Percentiles rank a stretch among this genome's conserved stretches.
Evolutionary conservation across 2,113 vertebrate genomes (phyloP).

Genomic region (Camarhynchus parvulus): DNA sequence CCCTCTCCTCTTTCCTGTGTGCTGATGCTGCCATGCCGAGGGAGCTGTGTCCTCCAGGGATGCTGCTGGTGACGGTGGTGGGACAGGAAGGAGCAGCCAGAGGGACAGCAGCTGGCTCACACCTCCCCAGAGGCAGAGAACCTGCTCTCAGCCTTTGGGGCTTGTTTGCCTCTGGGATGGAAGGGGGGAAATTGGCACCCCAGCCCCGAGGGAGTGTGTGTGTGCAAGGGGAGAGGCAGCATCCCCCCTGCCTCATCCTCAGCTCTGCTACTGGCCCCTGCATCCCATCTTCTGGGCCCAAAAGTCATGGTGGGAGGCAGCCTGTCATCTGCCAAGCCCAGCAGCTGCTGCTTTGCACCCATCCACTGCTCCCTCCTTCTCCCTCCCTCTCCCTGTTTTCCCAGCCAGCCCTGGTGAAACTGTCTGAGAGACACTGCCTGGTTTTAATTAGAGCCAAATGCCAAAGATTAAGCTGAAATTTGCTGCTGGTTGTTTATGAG

Average conservation of each 20-base stretch:
- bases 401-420: conserved; percentile 74
- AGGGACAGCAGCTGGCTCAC: neutral
- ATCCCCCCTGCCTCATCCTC: neutral
- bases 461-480: conserved; percentile 72
- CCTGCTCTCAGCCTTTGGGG: neutral
- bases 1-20: neutral
- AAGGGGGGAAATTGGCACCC: too few relatives aligned
- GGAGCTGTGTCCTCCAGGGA: neutral
- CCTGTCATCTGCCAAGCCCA: accelerated
- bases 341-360: neutral
- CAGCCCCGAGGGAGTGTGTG: neutral
- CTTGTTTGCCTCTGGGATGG: neutral
- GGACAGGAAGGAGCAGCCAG: conserved; percentile 26
- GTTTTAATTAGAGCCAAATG: conserved; percentile 80
- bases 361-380: neutral
- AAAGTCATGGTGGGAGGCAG: neutral
- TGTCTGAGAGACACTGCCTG: conserved; percentile 70
- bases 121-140: neutral
- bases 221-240: neutral
- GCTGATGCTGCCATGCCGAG: neutral
- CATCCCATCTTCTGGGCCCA: neutral
- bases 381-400: conserved; percentile 28
- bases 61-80: conserved; percentile 50
- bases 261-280: neutral
- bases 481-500: conserved; percentile 57